Base-by-base conservation (phyloP, 2,113 vertebrate genomes). In the Pachyramphus minor region DNA sequence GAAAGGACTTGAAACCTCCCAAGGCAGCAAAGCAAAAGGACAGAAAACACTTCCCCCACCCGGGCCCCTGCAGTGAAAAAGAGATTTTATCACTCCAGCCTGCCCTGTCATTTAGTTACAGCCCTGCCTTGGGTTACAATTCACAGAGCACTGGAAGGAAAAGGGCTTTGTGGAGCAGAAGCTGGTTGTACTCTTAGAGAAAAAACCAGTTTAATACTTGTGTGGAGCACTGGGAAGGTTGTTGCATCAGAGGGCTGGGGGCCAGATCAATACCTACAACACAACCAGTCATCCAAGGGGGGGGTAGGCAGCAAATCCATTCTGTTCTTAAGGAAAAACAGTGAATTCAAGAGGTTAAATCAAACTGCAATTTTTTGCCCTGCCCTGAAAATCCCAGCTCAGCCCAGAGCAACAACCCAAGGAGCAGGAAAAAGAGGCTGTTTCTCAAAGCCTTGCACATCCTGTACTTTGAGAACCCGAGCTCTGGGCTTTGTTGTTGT, bases 21-120 rank as follows among this genome's bases (percentile, higher is more conserved):
- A 23, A 41, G 35, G 81, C 80, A 77, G 72, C 58, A 4, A 45
- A 37, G 71, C 75, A 90, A 75, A 86, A 7, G 50, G 19, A 6
- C 68, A 24, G 22, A 45, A 83, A 94, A 52, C 71, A 15, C 49
- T 59, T 74, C 80, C 87, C 90, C 82, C 53, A 91, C 73, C 88
- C 12, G 84, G 89, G 89, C 85, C 95, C 86, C 96, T 53, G 85
- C 88, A 60, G 88, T 10, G 12, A 87, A 45, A 75, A 60, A 11
- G 84, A 90, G 94, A 96, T 94, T 96, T 96, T 88, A 95, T 95
- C 94, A 86, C 76, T 55, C 7, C 81, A 91, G 90, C 77, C 81
- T 77, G 30, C 86, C 90, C 90, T 71, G 94, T 13, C 95, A 44
- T 89, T 86, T 91, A 91, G 96, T 94, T 92, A 89, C 90, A 91